Conservation (phyloP, 2,113 vertebrate species). For the Sialia sialis region DNA sequence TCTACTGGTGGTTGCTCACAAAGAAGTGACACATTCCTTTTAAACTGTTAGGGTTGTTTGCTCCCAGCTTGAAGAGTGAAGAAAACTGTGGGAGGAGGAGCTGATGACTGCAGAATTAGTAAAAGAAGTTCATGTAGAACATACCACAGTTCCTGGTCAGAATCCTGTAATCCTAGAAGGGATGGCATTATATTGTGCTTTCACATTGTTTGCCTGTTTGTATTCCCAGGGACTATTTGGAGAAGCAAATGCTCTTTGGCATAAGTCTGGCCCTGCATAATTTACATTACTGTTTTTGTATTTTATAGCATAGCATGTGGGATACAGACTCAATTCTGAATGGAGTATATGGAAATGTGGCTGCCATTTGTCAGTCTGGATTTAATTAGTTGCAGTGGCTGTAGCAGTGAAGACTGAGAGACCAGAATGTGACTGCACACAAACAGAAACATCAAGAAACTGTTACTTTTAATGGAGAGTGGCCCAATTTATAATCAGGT, state of each 20-base stretch:
- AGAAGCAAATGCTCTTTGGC: constrained; percentile 25
- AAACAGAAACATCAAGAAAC: neutral
- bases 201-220: neutral
- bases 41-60: neutral
- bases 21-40: constrained; percentile 33
- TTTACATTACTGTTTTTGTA: constrained; percentile 21
- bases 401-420: neutral
- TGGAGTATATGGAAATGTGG: neutral
- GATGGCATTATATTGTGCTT: neutral
- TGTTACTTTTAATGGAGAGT: neutral
- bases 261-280: neutral
- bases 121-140: neutral
- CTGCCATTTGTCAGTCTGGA: constrained; percentile 1
- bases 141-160: neutral
- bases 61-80: neutral
- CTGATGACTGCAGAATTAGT: neutral
- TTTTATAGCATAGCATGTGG: neutral
- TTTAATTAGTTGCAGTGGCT: neutral
- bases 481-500: neutral
- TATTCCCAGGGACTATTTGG: constrained; percentile 26
- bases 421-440: neutral
- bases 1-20: neutral
- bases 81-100: neutral
- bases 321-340: neutral
- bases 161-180: neutral